Percentiles rank a stretch among this genome's conserved stretches.
Conservation (phyloP, 92 coral and sea anemone genomes). For the Scolanthus callimorphus region DNA sequence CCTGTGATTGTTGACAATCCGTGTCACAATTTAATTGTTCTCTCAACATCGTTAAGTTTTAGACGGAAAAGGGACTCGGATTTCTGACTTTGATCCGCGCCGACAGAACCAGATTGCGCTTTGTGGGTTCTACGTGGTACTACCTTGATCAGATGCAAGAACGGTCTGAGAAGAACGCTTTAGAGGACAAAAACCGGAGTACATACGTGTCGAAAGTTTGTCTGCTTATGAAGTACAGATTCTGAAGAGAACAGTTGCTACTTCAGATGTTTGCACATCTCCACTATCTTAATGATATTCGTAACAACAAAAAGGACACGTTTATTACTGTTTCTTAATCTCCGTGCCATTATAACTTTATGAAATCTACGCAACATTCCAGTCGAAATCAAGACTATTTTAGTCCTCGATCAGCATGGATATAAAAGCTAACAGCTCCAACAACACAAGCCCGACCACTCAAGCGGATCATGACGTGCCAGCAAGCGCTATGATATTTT, state of each 20-base stretch:
- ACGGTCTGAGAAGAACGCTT: background rate
- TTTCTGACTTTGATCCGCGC: constrained; percentile 1
- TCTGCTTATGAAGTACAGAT: background rate
- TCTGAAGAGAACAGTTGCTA: background rate
- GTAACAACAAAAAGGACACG: no score
- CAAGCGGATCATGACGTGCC: no score
- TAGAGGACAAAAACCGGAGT: background rate
- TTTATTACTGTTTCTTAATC: no score
- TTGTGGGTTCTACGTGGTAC: background rate
- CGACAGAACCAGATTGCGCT: background rate
- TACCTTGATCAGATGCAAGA: background rate
- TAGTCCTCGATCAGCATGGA: background rate
- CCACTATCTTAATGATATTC: no score
- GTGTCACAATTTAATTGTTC: background rate
- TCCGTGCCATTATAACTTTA: no score
- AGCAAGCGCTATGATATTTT: constrained; percentile 22
- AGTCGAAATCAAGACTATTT: no score
- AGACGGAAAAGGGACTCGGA: background rate
- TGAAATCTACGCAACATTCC: no score
- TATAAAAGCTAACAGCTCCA: background rate
- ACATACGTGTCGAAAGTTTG: background rate
- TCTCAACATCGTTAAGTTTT: background rate
- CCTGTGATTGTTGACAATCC: constrained; percentile 1
- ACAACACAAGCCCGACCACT: background rate
- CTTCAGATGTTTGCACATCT: no score